Base-by-base conservation (phyloP, 2,888 invertebrate genomes). In the Macaria notata region DNA sequence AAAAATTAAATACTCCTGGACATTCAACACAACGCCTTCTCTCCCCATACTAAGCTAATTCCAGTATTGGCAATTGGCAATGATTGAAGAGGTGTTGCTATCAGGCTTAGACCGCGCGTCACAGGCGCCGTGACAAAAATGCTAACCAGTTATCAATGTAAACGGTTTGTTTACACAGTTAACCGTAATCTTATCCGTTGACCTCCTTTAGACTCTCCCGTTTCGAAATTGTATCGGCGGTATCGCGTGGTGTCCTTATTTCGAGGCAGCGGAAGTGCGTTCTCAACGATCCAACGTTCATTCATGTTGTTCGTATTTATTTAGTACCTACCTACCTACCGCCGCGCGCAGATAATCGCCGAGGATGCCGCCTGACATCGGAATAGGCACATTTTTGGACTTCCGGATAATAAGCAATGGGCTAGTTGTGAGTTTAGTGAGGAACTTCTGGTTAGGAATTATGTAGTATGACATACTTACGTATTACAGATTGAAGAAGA, bases 111-210 rank as follows among this genome's bases (percentile, higher is more conserved):
- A 19, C 19, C 19, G 19, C 19, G 19, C 19, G 83, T 84, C 84
- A 84, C 72, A 82, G 87, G 86, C 87, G 88, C 84, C 87, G 80
- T 80, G 82, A 88, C 87, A 88, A 83, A 87, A 88, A 84, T 81
- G 78, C 84, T 83, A 84, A 81, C 82, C 75, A 87, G 84, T 87
- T 89, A 91, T 90, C 88, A 88, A 87, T 84, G 86, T 88, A 86
- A 87, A 87, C 88, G 86, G 87, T 87, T 86, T 89, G 88, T 90
- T 90, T 90, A 89, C 88, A 84, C 88, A 86, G 88, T 87, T 82
- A 86, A 81, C 84, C 82, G 88, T 89, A 90, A 90, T 91, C 90
- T 90, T 91, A 91, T 91, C 91, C 89, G 84, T 83, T 87, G 89
- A 86, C 90, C 91, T 88, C 87, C 86, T 91, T 41, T 90, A 87